These are phyloP conservation scores for Typhlichthys subterraneus DNA, from an alignment of 2,797 vertebrate species.

Conservation along the genomic window DNA sequence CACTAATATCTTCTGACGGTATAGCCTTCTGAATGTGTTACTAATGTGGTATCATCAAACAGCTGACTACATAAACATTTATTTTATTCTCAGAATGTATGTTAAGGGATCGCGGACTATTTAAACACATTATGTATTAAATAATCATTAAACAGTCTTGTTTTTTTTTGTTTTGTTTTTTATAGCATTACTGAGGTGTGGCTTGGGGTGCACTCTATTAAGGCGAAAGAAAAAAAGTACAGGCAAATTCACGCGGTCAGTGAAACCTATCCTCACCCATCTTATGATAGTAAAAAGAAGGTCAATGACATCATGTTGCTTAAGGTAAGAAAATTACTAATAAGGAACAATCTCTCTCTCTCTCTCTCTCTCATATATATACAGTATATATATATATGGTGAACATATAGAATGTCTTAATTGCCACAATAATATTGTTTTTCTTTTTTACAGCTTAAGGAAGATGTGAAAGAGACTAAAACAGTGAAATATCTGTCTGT, in stretches of 20 bases:
- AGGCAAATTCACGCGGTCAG: slow-evolving; percentile 37
- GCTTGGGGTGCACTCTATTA: slow-evolving; percentile 65
- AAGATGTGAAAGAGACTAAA: slow-evolving; percentile 28
- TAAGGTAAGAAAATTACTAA: slow-evolving; percentile 51
- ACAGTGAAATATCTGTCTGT: slow-evolving; percentile 34
- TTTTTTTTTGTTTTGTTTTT: not conserved
- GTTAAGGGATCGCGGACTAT: not conserved
- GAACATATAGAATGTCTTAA: no score
- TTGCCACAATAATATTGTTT: not conserved
- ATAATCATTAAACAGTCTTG: not conserved
- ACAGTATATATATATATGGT: no score
- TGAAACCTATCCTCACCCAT: slow-evolving; percentile 26
- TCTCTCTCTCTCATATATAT: no score
- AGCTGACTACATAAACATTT: not conserved
- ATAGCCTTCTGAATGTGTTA: no score
- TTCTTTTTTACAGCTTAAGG: slow-evolving; percentile 51
- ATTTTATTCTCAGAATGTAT: not conserved
- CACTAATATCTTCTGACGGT: no score
- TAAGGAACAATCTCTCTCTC: no score
- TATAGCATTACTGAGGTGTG: slow-evolving; percentile 36
- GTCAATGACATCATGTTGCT: slow-evolving; percentile 71
- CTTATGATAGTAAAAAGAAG: fast-evolving
- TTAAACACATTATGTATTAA: no score
- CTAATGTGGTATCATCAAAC: no score
- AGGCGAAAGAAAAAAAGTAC: slow-evolving; percentile 6